Base-by-base conservation (phyloP, 23 tunicate genomes). In the Trididemnum clinides region DNA sequence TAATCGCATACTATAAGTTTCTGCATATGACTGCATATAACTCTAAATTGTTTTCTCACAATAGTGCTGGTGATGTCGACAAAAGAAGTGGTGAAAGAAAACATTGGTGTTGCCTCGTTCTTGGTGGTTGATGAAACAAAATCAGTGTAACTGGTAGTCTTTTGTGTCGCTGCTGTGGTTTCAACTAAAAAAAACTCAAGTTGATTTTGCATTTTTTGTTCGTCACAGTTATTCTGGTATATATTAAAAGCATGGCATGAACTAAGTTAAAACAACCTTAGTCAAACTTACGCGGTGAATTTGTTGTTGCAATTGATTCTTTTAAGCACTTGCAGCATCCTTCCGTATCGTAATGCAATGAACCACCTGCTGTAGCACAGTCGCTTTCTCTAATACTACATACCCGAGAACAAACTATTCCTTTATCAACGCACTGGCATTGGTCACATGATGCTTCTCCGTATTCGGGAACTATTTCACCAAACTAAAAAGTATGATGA, bases 301-400 rank as follows among this genome's bases (percentile, higher is more conserved):
- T 20, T 1, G 83, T 72, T 6, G 63, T 44, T 19, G 26, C 54
- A 26, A 69, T 23, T 12, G 73, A 7, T 54, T 33, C 10, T 22
- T 51, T 77, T 34, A 35, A 25, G 77, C 98, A 94, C 26, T 38
- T 39, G 80, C 98, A 94, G 49, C 98, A 94, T 20, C 85, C 88
- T 27, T 57, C 72, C 18, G 30, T 32, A 59, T 89, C 88, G 50
- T 57, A 87, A 28, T 2, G 12, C 39, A 89, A 33, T 6, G 20
- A 6, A 0, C 91, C 94, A 25, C 88, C 93, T 2, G 73, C 80
- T 1, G 78, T n/a, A 22, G 15, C n/a, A 34, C 98, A 94, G 12
- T 73, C 37, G 1, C 39, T 78, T 34, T 51, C 78, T 1, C 66
- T 37, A 44, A 94, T 3, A 25, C 22, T 51, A 82, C 98, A 94